Evolutionary conservation across 2,888 invertebrate genomes (phyloP).

Genomic region (Lepetodrilus schrolli): DNA sequence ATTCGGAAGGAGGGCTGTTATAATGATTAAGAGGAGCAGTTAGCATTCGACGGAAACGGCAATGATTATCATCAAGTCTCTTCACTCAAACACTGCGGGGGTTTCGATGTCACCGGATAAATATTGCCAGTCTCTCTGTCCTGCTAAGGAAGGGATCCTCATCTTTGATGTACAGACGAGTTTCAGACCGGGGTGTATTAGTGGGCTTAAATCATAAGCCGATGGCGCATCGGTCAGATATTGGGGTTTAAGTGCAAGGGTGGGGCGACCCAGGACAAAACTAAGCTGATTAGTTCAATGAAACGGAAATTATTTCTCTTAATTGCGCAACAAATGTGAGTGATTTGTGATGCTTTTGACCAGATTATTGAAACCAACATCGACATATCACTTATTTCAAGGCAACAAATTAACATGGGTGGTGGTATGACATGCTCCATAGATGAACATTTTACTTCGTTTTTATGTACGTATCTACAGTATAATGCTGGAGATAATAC

Average conservation of each 20-base stretch:
- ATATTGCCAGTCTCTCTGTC: not conserved
- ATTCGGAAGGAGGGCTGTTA: not conserved
- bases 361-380: no score
- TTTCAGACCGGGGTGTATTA: not conserved
- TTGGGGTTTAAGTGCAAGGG: not conserved
- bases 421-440: no score
- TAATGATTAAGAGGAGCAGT: not conserved
- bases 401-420: no score
- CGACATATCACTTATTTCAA: no score
- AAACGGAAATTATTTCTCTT: not conserved
- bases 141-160: not conserved
- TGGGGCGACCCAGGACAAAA: not conserved
- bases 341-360: not conserved
- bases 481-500: no score
- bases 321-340: not conserved
- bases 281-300: not conserved
- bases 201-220: not conserved
- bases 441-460: no score
- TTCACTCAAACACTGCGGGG: not conserved
- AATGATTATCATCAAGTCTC: not conserved
- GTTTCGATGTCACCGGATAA: not conserved
- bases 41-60: not conserved
- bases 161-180: not conserved
- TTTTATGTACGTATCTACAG: no score
- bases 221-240: not conserved